phyloP scores from a whole-genome alignment of 2,113 vertebrate genomes.

The Ammodytes dubius region DNA sequence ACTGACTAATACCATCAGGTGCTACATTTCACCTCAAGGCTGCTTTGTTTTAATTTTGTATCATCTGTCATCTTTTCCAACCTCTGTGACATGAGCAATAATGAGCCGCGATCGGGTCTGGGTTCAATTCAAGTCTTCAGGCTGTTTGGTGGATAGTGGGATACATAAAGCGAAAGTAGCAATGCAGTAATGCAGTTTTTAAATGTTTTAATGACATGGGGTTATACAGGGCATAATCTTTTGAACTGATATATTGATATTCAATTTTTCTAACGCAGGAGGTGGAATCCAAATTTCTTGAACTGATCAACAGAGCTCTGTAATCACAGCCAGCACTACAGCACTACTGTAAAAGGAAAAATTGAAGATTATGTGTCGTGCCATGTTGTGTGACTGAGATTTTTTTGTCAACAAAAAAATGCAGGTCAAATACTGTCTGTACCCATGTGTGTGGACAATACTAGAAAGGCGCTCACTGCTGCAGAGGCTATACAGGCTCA shows the following conservation, averaged over 20 bases:
- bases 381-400: conserved; percentile 1
- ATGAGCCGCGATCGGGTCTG: conserved; percentile 61
- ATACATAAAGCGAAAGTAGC: background rate
- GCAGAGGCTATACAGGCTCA: conserved; percentile 4
- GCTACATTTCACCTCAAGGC: conserved; percentile 57
- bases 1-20: conserved; percentile 50
- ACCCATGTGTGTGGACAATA: conserved; percentile 32
- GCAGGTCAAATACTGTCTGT: conserved; percentile 18
- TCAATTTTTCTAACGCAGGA: background rate
- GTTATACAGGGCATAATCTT: conserved; percentile 5
- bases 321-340: conserved; percentile 1
- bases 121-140: conserved; percentile 61
- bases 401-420: conserved; percentile 26
- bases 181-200: no score
- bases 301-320: conserved; percentile 7
- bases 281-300: conserved; percentile 15
- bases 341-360: conserved; percentile 16
- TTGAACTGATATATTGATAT: background rate
- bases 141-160: conserved; percentile 50
- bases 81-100: conserved; percentile 56
- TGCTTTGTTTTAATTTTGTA: conserved; percentile 62
- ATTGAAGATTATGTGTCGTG: background rate
- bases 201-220: background rate
- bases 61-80: conserved; percentile 55
- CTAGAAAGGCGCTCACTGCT: conserved; percentile 32